These are phyloP conservation scores for Lasioglossum zephyrum DNA, from an alignment of 2,888 invertebrate genomes.

Conservation along the genomic window DNA sequence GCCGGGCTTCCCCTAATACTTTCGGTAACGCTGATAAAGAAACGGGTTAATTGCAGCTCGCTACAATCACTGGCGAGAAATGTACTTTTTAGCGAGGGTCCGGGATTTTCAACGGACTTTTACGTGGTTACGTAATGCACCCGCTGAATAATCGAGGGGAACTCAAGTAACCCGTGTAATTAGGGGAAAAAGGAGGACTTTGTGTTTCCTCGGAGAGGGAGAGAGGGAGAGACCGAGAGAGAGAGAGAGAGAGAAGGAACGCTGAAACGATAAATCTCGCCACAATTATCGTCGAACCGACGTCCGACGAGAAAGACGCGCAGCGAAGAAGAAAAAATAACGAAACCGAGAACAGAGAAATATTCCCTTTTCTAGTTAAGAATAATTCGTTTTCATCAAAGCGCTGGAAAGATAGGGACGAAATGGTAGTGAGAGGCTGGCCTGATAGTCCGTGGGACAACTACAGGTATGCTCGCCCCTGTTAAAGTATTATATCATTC, in stretches of 20 bases:
- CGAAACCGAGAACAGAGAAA: conserved; percentile 43
- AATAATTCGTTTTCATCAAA: conserved; percentile 60
- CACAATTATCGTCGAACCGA: conserved; percentile 35
- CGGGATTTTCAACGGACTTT: conserved; percentile 21
- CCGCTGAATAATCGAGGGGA: conserved; percentile 28
- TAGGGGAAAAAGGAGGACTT: conserved; percentile 20
- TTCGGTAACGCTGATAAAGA: conserved; percentile 28
- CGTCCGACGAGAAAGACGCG: not conserved
- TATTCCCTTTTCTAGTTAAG: conserved; percentile 63
- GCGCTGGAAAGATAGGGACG: not conserved
- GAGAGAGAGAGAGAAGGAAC: not conserved
- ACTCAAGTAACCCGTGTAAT: conserved; percentile 29
- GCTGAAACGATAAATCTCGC: conserved; percentile 40
- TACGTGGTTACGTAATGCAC: conserved; percentile 22
- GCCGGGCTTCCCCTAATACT: not conserved
- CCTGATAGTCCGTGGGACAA: conserved; percentile 47
- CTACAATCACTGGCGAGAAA: conserved; percentile 15
- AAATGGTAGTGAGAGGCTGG: not conserved
- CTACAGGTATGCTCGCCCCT: conserved; percentile 49
- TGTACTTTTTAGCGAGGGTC: not conserved
- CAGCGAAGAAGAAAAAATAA: not conserved
- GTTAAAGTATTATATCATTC: conserved; percentile 73
- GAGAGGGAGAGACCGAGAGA: not conserved
- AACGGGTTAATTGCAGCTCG: conserved; percentile 37
- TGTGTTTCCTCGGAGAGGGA: not conserved